Evolutionary conservation across 2,797 vertebrate species (phyloP).

Genomic region (Siniperca scherzeri): DNA sequence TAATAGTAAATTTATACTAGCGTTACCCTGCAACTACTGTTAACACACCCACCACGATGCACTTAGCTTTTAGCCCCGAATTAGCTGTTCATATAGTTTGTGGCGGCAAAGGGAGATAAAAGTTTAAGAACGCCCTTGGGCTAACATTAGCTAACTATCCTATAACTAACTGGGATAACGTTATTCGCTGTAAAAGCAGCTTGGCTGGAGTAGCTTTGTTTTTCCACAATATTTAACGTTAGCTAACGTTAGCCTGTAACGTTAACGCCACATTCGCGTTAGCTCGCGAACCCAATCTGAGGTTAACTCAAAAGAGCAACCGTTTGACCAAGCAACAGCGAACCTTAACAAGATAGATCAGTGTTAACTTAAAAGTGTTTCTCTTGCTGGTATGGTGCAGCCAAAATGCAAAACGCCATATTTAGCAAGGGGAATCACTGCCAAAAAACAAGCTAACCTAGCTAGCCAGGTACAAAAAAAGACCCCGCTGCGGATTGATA

Average conservation of each 20-base stretch:
- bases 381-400: constrained; percentile 33
- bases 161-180: too few relatives aligned
- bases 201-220: neutral
- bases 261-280: constrained; percentile 21
- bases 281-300: constrained; percentile 17
- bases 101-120: constrained; percentile 34
- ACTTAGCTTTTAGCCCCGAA: constrained; percentile 63
- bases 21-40: constrained; percentile 15
- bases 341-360: constrained; percentile 41
- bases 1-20: constrained; percentile 8
- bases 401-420: constrained; percentile 67
- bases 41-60: constrained; percentile 72
- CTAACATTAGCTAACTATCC: neutral
- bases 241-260: neutral
- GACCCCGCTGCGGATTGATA: constrained; percentile 66
- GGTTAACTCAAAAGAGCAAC: constrained; percentile 1
- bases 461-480: constrained; percentile 62
- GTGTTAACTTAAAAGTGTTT: constrained; percentile 48
- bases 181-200: neutral
- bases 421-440: constrained; percentile 58
- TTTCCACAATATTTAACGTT: neutral
- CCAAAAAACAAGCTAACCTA: constrained; percentile 62
- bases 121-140: neutral
- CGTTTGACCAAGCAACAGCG: constrained; percentile 37
- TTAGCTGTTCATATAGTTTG: constrained; percentile 40